Percentiles rank a stretch among this genome's conserved stretches.
Conservation (phyloP, 2,113 vertebrate species). For the Gadus chalcogrammus region DNA sequence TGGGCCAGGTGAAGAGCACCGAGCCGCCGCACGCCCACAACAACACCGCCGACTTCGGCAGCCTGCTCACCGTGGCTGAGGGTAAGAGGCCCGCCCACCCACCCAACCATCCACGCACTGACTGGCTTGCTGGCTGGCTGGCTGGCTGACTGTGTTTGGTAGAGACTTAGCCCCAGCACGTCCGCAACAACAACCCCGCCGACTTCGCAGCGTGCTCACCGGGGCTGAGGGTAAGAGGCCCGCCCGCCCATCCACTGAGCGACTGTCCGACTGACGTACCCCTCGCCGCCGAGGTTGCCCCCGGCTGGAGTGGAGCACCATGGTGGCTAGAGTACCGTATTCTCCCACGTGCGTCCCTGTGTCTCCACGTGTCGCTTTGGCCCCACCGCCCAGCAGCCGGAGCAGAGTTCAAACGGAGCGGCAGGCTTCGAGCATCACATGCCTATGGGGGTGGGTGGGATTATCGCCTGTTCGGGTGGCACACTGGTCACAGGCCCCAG, state of each 20-base stretch:
- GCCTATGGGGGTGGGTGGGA: neutral
- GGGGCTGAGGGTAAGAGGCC: slow-evolving; percentile 85
- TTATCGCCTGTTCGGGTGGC: neutral
- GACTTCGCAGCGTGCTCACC: slow-evolving; percentile 89
- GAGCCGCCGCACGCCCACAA: slow-evolving; percentile 77
- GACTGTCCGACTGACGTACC: too few species aligned
- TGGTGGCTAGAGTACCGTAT: neutral
- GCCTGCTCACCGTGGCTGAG: slow-evolving; percentile 92
- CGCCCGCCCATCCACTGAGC: neutral
- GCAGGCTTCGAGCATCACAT: neutral
- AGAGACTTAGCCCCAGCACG: slow-evolving; percentile 50
- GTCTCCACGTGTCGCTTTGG: neutral
- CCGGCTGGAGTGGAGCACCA: neutral
- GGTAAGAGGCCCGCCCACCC: slow-evolving; percentile 69
- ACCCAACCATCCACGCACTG: neutral
- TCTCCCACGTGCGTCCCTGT: neutral
- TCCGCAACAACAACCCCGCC: slow-evolving; percentile 58
- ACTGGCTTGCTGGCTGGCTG: too few species aligned
- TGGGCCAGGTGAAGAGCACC: slow-evolving; percentile 83
- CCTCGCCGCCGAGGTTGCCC: neutral
- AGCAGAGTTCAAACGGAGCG: slow-evolving; percentile 10
- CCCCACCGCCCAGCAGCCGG: neutral
- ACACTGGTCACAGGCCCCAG: slow-evolving; percentile 8
- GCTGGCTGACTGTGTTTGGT: neutral
- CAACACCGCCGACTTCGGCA: slow-evolving; percentile 76